Conservation (phyloP, 1,140 invertebrate genomes). For the Holcopasites calliopsidis region DNA sequence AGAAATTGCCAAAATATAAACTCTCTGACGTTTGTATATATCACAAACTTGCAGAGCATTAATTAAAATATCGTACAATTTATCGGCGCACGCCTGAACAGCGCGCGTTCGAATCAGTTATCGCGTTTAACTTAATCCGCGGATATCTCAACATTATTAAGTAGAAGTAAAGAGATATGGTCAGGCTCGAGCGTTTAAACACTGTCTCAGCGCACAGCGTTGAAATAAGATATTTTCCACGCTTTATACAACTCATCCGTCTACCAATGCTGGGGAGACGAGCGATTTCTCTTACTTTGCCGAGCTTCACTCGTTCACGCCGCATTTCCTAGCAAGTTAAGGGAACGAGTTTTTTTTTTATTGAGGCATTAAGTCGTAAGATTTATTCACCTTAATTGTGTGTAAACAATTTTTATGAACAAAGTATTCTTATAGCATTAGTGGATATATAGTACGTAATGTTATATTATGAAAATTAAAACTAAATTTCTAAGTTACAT, state of each 20-base stretch:
- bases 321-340: conserved; percentile 14
- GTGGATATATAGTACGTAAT: too few species aligned
- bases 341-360: too few species aligned
- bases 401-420: too few species aligned
- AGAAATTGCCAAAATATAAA: background rate
- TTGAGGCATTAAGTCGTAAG: too few species aligned
- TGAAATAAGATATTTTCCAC: conserved; percentile 25
- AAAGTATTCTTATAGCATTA: too few species aligned
- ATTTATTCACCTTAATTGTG: too few species aligned
- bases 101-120: too few species aligned
- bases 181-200: background rate
- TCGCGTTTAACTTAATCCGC: background rate
- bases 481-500: too few species aligned
- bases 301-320: background rate
- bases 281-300: conserved; percentile 4
- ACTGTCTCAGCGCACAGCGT: background rate
- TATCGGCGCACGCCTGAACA: background rate
- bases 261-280: background rate
- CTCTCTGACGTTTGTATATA: background rate
- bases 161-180: background rate
- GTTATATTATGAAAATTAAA: too few species aligned
- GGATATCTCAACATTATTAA: background rate
- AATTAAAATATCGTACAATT: conserved; percentile 1
- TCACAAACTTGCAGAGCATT: background rate
- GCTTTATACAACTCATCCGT: background rate